Evolutionary conservation across 2,888 invertebrate species (phyloP).

Genomic region (Paralinhomoeus sp.): DNA sequence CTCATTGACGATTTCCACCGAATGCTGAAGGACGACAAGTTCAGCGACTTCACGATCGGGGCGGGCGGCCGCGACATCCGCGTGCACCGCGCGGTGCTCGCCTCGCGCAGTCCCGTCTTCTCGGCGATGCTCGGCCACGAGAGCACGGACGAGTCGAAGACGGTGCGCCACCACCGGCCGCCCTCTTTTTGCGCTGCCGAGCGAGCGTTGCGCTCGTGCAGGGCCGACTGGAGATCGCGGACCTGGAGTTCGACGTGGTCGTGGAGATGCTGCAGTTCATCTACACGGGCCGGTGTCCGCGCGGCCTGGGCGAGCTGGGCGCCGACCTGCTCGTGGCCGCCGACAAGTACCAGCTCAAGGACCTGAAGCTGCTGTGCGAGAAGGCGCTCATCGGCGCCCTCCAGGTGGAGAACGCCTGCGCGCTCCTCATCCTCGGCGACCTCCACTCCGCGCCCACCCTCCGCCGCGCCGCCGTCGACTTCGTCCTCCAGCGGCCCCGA

Average conservation of each 20-base stretch:
- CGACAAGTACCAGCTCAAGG: conserved; percentile 21
- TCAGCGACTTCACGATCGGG: conserved; percentile 16
- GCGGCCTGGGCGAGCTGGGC: conserved; percentile 19
- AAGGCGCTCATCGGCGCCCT: conserved; percentile 14
- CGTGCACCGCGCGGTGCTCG: conserved; percentile 20
- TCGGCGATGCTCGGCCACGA: conserved; percentile 21
- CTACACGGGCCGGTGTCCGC: conserved; percentile 18
- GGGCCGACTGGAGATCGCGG: conserved; percentile 17
- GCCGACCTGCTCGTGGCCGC: conserved; percentile 23
- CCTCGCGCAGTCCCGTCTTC: conserved; percentile 22
- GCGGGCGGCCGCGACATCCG: conserved; percentile 11
- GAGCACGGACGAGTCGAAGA: conserved; percentile 20
- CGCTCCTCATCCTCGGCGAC: conserved; percentile 21
- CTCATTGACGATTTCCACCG: conserved; percentile 19
- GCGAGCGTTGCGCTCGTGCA: conserved; percentile 3
- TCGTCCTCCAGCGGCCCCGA: conserved; percentile 17
- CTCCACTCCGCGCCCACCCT: conserved; percentile 15
- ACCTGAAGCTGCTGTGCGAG: conserved; percentile 19
- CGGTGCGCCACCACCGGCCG: conserved; percentile 10
- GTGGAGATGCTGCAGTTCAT: conserved; percentile 23
- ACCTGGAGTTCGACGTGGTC: conserved; percentile 22
- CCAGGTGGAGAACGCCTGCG: conserved; percentile 19
- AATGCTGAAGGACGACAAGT: conserved; percentile 14
- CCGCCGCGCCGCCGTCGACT: conserved; percentile 16
- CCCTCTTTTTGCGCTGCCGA: too few species aligned